Evolutionary conservation across 2,888 invertebrate species (phyloP).

Genomic region (Hirtodrosophila alboralis): DNA sequence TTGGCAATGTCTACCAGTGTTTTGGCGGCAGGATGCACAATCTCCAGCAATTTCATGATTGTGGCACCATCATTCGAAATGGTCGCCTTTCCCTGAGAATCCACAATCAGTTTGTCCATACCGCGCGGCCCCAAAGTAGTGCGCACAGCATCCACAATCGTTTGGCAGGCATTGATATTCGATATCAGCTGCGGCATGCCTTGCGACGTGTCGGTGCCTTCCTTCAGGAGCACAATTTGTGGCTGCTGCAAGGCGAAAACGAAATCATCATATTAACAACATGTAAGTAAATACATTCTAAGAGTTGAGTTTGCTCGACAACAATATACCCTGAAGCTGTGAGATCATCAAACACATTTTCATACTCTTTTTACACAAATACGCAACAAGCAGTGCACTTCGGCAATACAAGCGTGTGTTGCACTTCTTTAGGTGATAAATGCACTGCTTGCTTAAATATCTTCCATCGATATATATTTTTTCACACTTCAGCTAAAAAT

Average conservation of each 20-base stretch:
- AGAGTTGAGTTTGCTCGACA: too few relatives aligned
- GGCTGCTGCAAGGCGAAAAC: slow-evolving; percentile 89
- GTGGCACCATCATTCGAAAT: slow-evolving; percentile 99
- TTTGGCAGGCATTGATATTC: slow-evolving; percentile 98
- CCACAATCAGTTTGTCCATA: slow-evolving; percentile 99
- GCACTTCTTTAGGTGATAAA: too few relatives aligned
- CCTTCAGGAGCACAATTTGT: slow-evolving; percentile 98
- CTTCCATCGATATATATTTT: too few relatives aligned
- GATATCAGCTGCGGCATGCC: slow-evolving; percentile 98
- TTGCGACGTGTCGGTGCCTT: slow-evolving; percentile 98
- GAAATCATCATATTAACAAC: neutral
- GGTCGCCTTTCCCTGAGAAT: slow-evolving; percentile 94
- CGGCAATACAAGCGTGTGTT: too few relatives aligned
- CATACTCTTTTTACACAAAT: too few relatives aligned
- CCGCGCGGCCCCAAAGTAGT: slow-evolving; percentile 99
- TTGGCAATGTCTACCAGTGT: slow-evolving; percentile 99
- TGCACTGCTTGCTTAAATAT: too few relatives aligned
- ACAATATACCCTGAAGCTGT: too few relatives aligned
- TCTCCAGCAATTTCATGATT: slow-evolving; percentile 98
- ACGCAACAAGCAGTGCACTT: too few relatives aligned
- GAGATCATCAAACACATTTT: too few relatives aligned
- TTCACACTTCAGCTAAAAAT: too few relatives aligned
- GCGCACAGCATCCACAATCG: slow-evolving; percentile 96
- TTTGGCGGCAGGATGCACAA: slow-evolving; percentile 99
- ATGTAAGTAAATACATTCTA: too few relatives aligned